Percentiles rank a stretch among this genome's conserved stretches.
Conservation (phyloP, 2,113 vertebrate genomes). For the Ceratotherium simum region DNA sequence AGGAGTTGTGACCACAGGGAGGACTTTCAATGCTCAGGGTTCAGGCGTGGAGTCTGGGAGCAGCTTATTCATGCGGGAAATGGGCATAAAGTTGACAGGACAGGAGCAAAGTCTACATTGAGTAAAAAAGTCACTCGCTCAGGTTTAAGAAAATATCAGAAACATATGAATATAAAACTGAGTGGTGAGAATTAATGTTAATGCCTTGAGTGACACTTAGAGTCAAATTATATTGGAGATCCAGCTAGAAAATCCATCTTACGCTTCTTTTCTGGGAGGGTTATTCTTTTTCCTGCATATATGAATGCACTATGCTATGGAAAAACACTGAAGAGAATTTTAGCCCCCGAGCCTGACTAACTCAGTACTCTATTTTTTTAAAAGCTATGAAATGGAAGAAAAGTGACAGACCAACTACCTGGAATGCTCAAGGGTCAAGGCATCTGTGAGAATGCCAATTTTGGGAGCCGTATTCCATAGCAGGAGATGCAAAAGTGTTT, state of each 20-base stretch:
- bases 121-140: not conserved
- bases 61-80: not conserved
- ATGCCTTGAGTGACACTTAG: not conserved
- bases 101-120: not conserved
- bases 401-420: not conserved
- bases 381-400: constrained; percentile 11
- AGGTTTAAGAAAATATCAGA: not conserved
- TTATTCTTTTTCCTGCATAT: not conserved
- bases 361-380: not conserved
- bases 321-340: constrained; percentile 37
- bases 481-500: not conserved
- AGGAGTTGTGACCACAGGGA: not conserved
- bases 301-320: not conserved
- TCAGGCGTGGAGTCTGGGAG: rapidly evolving
- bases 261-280: not conserved
- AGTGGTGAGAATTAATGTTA: not conserved
- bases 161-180: not conserved
- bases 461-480: not conserved
- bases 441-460: not conserved
- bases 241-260: not conserved
- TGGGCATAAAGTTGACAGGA: not conserved
- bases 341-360: not conserved
- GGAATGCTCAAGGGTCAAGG: not conserved
- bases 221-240: not conserved
- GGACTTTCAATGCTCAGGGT: not conserved